Base-by-base conservation (phyloP, 2,113 vertebrate species). In the Tricholaema leucomelas region DNA sequence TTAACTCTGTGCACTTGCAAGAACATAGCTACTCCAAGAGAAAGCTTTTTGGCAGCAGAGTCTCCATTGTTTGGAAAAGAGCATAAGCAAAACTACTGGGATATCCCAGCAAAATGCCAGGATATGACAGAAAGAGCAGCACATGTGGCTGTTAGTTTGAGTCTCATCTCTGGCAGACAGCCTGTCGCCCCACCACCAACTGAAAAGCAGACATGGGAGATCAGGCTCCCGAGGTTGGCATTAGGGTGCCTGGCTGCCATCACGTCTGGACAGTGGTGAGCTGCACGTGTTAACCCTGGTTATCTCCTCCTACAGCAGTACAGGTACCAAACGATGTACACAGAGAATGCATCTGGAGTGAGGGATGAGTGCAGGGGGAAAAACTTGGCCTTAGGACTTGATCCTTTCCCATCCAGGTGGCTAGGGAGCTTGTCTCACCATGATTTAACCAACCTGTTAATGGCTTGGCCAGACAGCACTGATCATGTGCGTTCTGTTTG, bases 1-100 rank as follows among this genome's bases (percentile, higher is more conserved):
- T 82, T 91, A 71, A 74, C 78, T 78, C 31, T 46, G 50, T 36
- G 31, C 33, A 7, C 21, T 83, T 28, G 72, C 31, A 1, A 11
- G 35, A 72, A 55, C 63, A 44, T 36, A 82, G 61, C 73, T 38
- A 46, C 48, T 81, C 85, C 73, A 72, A 10, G 42, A 59, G 83
- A 69, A 88, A 44, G 65, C 54, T 60, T 74, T 87, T 79, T 94
- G 83, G 93, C 92, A 84, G 73, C 55, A 40, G 21, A 3, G 21
- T 24, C 60, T 48, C 78, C 69, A 64, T 93, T 94, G 89, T 95
- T 93, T 87, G 30, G 84, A 61, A 54, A 72, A 79, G 31, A 83
- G 46, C 25, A 2, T 72, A 73, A 90, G 36, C 66, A 81, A 79
- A 74, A 31, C 75, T 42, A 10, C 52, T 66, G 60, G 67, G 91